Evolutionary conservation across 2,797 vertebrate species (phyloP).

Genomic region (Amblyopsis hoosieri): DNA sequence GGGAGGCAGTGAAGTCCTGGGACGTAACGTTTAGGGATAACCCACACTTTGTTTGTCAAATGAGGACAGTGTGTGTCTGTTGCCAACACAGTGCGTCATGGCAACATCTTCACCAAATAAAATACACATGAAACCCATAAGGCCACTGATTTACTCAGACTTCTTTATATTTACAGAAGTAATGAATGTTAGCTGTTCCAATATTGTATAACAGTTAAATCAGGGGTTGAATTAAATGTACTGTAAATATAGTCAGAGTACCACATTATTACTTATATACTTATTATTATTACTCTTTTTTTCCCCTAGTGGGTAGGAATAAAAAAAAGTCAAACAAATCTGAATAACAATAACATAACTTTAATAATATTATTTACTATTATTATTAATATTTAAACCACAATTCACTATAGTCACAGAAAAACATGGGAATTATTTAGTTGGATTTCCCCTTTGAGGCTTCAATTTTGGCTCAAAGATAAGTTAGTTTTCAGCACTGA

Average conservation of each 20-base stretch:
- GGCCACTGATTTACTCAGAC: conserved; percentile 30
- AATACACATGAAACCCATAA: conserved; percentile 33
- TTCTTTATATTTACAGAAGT: not conserved
- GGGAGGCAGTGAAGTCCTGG: conserved; percentile 18
- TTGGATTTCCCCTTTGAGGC: conserved; percentile 1
- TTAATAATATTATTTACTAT: too few relatives aligned
- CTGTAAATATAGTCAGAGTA: too few relatives aligned
- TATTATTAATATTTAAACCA: too few relatives aligned
- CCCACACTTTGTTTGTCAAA: conserved; percentile 29
- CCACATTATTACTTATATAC: too few relatives aligned
- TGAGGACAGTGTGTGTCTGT: conserved; percentile 33
- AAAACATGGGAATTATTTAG: conserved; percentile 3
- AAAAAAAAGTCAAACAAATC: too few relatives aligned
- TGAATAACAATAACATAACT: too few relatives aligned
- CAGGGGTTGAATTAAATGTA: too few relatives aligned
- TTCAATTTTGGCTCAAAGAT: not conserved
- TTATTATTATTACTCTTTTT: too few relatives aligned
- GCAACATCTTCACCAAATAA: conserved; percentile 50
- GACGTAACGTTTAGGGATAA: conserved; percentile 17
- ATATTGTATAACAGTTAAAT: too few relatives aligned
- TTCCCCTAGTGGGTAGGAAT: too few relatives aligned
- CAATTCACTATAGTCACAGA: too few relatives aligned
- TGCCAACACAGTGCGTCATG: conserved; percentile 29
- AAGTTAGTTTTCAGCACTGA: not conserved
- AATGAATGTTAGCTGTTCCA: not conserved